Conservation (phyloP, 2,113 vertebrate species). For the Forbesichthys papilliferus region DNA sequence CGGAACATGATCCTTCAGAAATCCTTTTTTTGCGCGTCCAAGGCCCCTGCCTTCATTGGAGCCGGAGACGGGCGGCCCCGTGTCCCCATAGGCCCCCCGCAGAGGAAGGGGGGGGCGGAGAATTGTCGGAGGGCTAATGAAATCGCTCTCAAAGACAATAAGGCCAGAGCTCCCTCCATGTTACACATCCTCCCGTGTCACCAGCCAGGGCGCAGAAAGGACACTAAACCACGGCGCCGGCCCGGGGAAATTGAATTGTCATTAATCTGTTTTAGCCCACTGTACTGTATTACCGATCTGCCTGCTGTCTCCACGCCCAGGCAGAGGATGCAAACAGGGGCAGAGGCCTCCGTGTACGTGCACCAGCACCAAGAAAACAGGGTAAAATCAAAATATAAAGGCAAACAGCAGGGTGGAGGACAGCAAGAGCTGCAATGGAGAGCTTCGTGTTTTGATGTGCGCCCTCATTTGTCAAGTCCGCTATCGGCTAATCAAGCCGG, state of each 20-base stretch:
- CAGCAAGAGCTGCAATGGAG: not conserved
- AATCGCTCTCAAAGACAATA: conserved; percentile 90
- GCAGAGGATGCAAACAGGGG: conserved; percentile 60
- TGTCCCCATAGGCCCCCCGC: conserved; percentile 58
- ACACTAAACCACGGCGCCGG: conserved; percentile 63
- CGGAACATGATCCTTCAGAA: conserved; percentile 94
- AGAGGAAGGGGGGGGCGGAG: not conserved
- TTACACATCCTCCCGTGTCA: conserved; percentile 78
- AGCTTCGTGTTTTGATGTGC: conserved; percentile 45
- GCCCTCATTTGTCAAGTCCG: conserved; percentile 49
- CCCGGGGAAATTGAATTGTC: conserved; percentile 63
- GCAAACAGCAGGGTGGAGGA: conserved; percentile 11
- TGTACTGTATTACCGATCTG: conserved; percentile 22
- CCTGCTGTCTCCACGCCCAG: conserved; percentile 58
- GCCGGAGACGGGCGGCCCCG: conserved; percentile 64
- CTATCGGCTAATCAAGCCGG: conserved; percentile 48
- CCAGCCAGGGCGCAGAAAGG: conserved; percentile 52
- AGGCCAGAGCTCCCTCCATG: conserved; percentile 80
- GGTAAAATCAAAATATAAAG: not conserved
- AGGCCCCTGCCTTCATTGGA: conserved; percentile 78
- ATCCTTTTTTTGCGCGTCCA: conserved; percentile 84
- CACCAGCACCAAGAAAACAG: not conserved
- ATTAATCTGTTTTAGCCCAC: conserved; percentile 63
- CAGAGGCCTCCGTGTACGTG: not conserved
- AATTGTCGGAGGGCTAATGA: conserved; percentile 76